phyloP scores from a whole-genome alignment of 2,888 invertebrate species.

The Hydriomena furcata region DNA sequence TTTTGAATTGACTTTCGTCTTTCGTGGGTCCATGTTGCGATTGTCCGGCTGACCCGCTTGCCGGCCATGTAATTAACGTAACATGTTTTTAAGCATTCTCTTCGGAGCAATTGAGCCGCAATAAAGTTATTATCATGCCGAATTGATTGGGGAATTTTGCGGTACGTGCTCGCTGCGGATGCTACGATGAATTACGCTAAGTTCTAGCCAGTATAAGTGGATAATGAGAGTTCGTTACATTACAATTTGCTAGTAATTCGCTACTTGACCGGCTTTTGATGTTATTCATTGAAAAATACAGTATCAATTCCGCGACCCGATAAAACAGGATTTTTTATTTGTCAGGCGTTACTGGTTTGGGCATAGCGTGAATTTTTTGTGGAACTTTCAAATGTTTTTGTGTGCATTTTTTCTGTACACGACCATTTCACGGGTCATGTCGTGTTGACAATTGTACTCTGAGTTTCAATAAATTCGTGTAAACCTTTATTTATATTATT shows the following conservation, averaged over 20 bases:
- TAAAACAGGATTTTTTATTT: background rate
- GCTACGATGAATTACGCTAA: constrained; percentile 42
- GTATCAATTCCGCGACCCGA: background rate
- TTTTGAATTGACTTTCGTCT: too few species aligned
- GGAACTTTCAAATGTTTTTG: constrained; percentile 44
- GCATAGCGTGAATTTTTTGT: constrained; percentile 36
- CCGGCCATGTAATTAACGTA: constrained; percentile 35
- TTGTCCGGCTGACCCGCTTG: constrained; percentile 63
- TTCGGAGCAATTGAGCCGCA: constrained; percentile 32
- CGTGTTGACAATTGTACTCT: constrained; percentile 24
- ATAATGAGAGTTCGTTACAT: constrained; percentile 23
- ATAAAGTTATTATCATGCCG: constrained; percentile 39
- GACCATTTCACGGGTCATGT: constrained; percentile 30
- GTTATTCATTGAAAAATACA: background rate
- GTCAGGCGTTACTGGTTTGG: too few species aligned
- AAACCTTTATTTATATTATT: constrained; percentile 11
- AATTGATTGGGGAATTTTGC: constrained; percentile 43
- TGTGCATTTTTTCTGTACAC: constrained; percentile 31
- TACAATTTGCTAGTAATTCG: constrained; percentile 30
- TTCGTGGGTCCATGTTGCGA: constrained; percentile 53
- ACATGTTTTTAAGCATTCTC: constrained; percentile 32
- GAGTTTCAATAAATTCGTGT: too few species aligned
- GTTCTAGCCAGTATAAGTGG: constrained; percentile 33
- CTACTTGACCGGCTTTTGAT: constrained; percentile 55
- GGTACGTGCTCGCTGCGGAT: constrained; percentile 42